Base-by-base conservation (phyloP, 2,888 invertebrate genomes). In the Xanthia togata region DNA sequence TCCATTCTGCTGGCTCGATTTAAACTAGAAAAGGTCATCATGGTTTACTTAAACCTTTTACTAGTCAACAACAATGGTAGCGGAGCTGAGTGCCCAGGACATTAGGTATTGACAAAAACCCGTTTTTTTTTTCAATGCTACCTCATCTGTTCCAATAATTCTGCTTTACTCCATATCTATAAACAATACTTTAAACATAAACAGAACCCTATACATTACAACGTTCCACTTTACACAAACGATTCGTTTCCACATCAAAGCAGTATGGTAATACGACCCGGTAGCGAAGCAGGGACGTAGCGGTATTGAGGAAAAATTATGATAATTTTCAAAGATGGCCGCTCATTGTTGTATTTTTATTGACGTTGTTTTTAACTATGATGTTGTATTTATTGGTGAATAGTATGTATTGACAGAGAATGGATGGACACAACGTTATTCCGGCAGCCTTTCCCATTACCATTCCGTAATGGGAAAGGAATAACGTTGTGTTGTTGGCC, bases 221-320 rank as follows among this genome's bases (percentile, higher is more conserved):
- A 57, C 70, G 75, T 50, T 50, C 73, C 63, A 59, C 47, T 80
- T 75, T 31, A 70, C 47, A 59, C 76, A 80, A 83, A 77, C 78
- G 81, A 70, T 80, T 80, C 72, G 67, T 88, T 84, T 83, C 73
- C 79, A 86, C 88, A 85, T 88, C 89, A 90, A 89, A 90, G 89
- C 81, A 67, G 57, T 85, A 90, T 89, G 89, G 44, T 85, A 89
- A 90, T 88, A 71, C 23, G 65, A 59, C 35, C 63, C n/a, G 44
- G 35, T n/a, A 64, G 68, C 38, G 77, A 69, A 67, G 62, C 65
- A 55, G 14, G 63, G 41, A 62, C 47, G 60, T 47, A 76, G 47
- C 60, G 73, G 59, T 71, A 76, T 75, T 31, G 70, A 50, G 64
- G 67, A 63, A 70, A 78, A 86, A 79, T 83, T 73, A 80, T 75